These are phyloP conservation scores for Pyrrhia umbra DNA, from an alignment of 2,888 invertebrate genomes.

Conservation along the genomic window DNA sequence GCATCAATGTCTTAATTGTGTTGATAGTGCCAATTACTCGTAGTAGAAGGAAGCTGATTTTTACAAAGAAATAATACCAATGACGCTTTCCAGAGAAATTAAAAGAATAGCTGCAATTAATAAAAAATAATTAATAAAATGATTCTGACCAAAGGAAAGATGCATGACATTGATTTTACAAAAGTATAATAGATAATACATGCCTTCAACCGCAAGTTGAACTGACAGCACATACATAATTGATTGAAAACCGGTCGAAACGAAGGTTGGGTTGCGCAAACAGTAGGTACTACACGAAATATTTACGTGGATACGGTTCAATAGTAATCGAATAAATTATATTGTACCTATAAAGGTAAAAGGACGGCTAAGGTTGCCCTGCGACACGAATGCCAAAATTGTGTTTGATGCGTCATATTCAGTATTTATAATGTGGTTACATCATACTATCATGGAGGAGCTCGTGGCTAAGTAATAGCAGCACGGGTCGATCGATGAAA, in stretches of 20 bases:
- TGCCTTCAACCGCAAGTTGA: not conserved
- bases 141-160: not conserved
- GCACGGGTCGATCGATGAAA: too few relatives aligned
- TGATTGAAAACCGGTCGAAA: conserved; percentile 46
- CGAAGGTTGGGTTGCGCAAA: conserved; percentile 52
- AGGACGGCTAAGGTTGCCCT: not conserved
- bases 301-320: conserved; percentile 33
- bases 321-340: conserved; percentile 11
- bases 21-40: too few relatives aligned
- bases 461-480: too few relatives aligned
- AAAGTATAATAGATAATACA: not conserved
- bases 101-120: too few relatives aligned
- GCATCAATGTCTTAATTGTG: not conserved
- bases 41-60: too few relatives aligned
- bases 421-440: not conserved
- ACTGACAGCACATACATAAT: conserved; percentile 32
- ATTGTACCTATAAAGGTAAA: conserved; percentile 11
- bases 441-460: not conserved
- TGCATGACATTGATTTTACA: not conserved
- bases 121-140: not conserved
- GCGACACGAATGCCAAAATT: not conserved
- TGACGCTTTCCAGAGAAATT: too few relatives aligned
- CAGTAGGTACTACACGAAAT: conserved; percentile 14
- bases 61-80: too few relatives aligned
- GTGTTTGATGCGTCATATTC: not conserved